Conservation (phyloP, 2,797 vertebrate genomes). For the Chaetophractus vellerosus region DNA sequence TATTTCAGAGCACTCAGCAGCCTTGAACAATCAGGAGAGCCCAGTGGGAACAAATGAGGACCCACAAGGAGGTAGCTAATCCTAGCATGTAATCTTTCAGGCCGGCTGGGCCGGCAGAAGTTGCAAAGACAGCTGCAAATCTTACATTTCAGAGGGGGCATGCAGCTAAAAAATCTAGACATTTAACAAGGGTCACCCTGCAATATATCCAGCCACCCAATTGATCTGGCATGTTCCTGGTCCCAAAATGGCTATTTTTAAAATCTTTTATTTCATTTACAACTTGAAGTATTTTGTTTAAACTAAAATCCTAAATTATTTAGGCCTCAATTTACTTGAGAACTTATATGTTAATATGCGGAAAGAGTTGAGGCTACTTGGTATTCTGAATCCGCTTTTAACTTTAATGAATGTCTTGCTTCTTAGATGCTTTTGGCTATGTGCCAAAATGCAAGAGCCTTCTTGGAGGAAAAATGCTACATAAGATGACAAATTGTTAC, state of each 20-base stretch:
- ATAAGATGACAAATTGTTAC: not conserved
- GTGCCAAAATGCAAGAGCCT: not conserved
- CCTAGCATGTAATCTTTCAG: not conserved
- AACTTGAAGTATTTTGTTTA: not conserved
- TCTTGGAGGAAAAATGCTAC: not conserved
- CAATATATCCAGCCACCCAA: not conserved
- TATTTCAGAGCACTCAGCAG: not conserved
- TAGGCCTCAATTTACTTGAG: not conserved
- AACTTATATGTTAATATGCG: not conserved
- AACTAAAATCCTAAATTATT: not conserved
- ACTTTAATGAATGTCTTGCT: not conserved
- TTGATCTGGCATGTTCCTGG: not conserved
- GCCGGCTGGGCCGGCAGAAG: not conserved
- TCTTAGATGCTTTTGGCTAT: not conserved
- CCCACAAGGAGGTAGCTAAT: not conserved
- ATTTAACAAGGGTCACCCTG: not conserved
- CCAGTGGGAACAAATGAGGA: not conserved
- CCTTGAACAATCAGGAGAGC: not conserved
- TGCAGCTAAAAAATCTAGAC: not conserved
- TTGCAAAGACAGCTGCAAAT: not conserved
- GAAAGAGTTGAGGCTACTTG: not conserved
- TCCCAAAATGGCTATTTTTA: not conserved
- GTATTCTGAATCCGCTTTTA: slow-evolving; percentile 3
- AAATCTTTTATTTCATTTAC: not conserved
- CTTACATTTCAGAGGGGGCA: not conserved